Conservation (phyloP, 1,140 invertebrate species). For the Polypedilum pembai region DNA sequence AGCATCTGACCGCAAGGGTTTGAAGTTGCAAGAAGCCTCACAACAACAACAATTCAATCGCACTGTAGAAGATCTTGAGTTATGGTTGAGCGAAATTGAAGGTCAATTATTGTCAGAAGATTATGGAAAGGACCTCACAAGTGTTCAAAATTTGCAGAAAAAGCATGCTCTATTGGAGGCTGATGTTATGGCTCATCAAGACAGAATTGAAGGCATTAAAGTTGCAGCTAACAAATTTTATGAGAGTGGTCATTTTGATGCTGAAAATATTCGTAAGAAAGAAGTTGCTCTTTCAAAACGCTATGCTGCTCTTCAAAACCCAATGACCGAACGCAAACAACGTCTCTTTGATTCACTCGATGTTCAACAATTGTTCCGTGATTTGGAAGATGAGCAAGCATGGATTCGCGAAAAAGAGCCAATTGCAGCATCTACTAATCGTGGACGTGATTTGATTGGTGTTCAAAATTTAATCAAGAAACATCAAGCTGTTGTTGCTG, state of each 20-base stretch:
- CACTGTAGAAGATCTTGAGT: conserved; percentile 94
- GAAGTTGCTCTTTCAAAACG: conserved; percentile 65
- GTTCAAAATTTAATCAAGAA: conserved; percentile 99
- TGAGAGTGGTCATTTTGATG: conserved; percentile 90
- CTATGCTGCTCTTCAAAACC: conserved; percentile 76
- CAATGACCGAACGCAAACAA: conserved; percentile 79
- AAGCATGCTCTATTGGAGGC: conserved; percentile 96
- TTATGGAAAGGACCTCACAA: conserved; percentile 93
- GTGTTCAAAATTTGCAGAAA: conserved; percentile 95
- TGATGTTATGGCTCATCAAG: conserved; percentile 91
- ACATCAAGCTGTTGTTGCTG: conserved; percentile 94
- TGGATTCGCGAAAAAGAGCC: conserved; percentile 99
- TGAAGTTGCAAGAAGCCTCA: conserved; percentile 83
- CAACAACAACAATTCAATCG: conserved; percentile 98
- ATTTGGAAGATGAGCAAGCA: conserved; percentile 96
- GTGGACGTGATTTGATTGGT: conserved; percentile 94
- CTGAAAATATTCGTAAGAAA: conserved; percentile 87
- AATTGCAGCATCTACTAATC: conserved; percentile 92
- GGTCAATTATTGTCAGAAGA: conserved; percentile 93
- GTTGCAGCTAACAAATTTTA: conserved; percentile 85
- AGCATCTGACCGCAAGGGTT: conserved; percentile 88
- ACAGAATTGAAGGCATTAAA: conserved; percentile 85
- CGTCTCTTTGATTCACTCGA: conserved; percentile 86
- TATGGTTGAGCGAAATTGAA: conserved; percentile 97
- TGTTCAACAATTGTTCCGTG: conserved; percentile 93